Conservation (phyloP, 2,888 invertebrate genomes). For the Gymnosoma rotundatum region DNA sequence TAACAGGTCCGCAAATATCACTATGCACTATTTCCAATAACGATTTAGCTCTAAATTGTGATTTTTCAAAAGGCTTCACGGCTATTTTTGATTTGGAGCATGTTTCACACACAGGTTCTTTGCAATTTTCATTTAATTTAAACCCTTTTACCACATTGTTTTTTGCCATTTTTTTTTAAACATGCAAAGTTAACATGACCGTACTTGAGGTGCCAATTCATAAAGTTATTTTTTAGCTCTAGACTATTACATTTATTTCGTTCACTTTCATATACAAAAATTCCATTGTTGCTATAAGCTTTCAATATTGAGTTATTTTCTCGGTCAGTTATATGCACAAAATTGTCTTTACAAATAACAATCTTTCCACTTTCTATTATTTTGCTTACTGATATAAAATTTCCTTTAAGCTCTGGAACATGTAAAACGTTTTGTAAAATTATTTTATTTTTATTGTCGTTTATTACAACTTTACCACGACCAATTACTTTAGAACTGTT, state of each 20-base stretch:
- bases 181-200: too few relatives aligned
- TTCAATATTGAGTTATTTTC: conserved; percentile 23
- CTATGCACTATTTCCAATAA: conserved; percentile 51
- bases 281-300: conserved; percentile 25
- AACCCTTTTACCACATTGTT: too few relatives aligned
- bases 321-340: conserved; percentile 16
- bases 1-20: neutral
- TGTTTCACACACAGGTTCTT: neutral
- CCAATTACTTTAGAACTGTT: neutral
- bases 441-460: conserved; percentile 1
- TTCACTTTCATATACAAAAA: conserved; percentile 7
- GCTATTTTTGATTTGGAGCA: neutral
- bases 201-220: too few relatives aligned
- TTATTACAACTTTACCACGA: conserved; percentile 16
- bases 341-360: conserved; percentile 23
- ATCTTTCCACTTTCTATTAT: conserved; percentile 16
- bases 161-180: too few relatives aligned
- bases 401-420: conserved; percentile 37
- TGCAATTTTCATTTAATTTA: too few relatives aligned
- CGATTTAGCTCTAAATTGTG: conserved; percentile 41
- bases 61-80: neutral
- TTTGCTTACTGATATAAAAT: conserved; percentile 34
- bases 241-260: conserved; percentile 2
- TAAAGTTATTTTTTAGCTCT: too few relatives aligned
- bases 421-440: conserved; percentile 23